A percentile compares a stretch with the other conserved stretches of the same genome.
phyloP scores from a whole-genome alignment of 2,888 invertebrate species.

The Drosophila leonis region DNA sequence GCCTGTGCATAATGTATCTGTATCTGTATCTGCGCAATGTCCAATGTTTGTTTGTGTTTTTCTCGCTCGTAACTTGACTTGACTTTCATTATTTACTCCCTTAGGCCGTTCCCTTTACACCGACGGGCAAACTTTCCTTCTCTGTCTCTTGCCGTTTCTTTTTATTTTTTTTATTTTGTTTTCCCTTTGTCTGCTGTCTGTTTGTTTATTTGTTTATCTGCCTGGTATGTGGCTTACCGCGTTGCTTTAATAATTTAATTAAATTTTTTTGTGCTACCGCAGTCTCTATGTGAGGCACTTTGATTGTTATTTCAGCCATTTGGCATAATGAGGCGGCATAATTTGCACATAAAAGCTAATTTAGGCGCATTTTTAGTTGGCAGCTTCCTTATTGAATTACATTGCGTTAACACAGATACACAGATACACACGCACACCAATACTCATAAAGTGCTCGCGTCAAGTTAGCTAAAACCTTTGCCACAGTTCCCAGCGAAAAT shows the following conservation, averaged over 20 bases:
- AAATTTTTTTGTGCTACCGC: slow-evolving; percentile 49
- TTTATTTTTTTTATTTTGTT: slow-evolving; percentile 16
- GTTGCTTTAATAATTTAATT: slow-evolving; percentile 75
- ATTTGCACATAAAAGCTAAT: slow-evolving; percentile 70
- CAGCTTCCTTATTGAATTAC: slow-evolving; percentile 66
- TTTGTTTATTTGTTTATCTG: slow-evolving; percentile 51
- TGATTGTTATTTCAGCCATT: slow-evolving; percentile 72
- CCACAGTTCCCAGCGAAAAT: slow-evolving; percentile 23
- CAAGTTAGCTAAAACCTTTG: slow-evolving; percentile 28
- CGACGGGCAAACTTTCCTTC: slow-evolving; percentile 62
- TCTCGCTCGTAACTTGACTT: slow-evolving; percentile 49
- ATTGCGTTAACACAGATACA: slow-evolving; percentile 21
- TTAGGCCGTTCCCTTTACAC: slow-evolving; percentile 18
- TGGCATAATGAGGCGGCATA: slow-evolving; percentile 73
- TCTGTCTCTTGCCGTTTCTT: slow-evolving; percentile 31
- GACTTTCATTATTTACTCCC: slow-evolving; percentile 62
- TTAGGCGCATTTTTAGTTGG: slow-evolving; percentile 66
- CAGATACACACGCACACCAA: neutral
- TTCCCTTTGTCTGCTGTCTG: slow-evolving; percentile 30
- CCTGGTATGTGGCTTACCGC: slow-evolving; percentile 67
- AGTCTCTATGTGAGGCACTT: slow-evolving; percentile 44
- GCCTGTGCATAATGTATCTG: slow-evolving; percentile 77
- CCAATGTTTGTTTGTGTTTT: slow-evolving; percentile 49
- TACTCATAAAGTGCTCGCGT: neutral
- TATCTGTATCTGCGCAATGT: slow-evolving; percentile 45